Conservation (phyloP, 2,113 vertebrate genomes). For the Hyla sarda region DNA sequence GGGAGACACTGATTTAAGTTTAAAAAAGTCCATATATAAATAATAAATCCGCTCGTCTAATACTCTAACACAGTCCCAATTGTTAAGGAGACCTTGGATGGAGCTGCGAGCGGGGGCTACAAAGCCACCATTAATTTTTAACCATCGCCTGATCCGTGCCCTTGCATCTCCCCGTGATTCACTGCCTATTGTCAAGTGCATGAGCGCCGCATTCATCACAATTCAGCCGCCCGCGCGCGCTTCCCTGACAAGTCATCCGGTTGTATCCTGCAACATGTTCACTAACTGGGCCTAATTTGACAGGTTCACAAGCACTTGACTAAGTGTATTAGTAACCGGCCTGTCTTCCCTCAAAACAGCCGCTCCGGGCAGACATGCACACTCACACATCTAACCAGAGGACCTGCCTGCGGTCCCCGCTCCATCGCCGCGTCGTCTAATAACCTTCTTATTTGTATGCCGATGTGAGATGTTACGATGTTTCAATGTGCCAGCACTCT, state of each 20-base stretch:
- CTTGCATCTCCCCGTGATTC: slow-evolving; percentile 52
- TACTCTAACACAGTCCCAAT: slow-evolving; percentile 28
- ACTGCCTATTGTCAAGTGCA: slow-evolving; percentile 53
- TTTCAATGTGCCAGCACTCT: not conserved
- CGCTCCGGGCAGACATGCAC: slow-evolving; percentile 18
- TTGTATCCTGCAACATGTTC: slow-evolving; percentile 56
- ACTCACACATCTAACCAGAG: slow-evolving; percentile 11
- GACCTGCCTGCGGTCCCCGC: slow-evolving; percentile 9
- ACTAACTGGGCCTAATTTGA: slow-evolving; percentile 57
- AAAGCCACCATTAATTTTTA: slow-evolving; percentile 53
- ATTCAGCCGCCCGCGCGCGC: slow-evolving; percentile 19
- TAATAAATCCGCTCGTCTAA: slow-evolving; percentile 18
- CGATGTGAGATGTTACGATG: not conserved
- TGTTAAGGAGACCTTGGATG: slow-evolving; percentile 53
- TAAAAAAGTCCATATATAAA: too few species aligned
- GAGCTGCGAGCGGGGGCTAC: slow-evolving; percentile 36
- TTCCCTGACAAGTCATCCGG: slow-evolving; percentile 52
- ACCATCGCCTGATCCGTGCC: slow-evolving; percentile 16
- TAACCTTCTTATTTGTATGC: slow-evolving; percentile 14
- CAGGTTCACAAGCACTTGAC: slow-evolving; percentile 57
- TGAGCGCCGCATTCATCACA: slow-evolving; percentile 53
- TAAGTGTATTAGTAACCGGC: slow-evolving; percentile 51
- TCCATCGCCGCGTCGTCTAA: not conserved
- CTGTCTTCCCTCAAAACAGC: slow-evolving; percentile 41
- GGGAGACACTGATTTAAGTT: too few species aligned